phyloP scores from a whole-genome alignment of 2,797 vertebrate species.

The Eleutherodactylus coqui region DNA sequence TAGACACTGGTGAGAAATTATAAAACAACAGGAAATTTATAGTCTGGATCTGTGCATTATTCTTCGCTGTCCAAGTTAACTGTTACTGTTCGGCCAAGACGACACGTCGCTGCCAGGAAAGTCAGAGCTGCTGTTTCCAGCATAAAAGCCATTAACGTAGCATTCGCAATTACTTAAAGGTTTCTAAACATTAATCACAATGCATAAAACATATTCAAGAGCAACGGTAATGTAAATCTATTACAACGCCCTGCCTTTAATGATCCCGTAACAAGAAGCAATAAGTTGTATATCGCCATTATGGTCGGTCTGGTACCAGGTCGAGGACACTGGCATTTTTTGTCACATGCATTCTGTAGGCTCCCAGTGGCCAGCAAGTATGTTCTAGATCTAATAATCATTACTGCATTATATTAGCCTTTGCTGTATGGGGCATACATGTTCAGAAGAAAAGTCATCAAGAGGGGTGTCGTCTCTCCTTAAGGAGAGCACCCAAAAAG shows the following conservation, averaged over 20 bases:
- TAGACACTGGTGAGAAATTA: constrained; percentile 13
- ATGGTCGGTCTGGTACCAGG: neutral
- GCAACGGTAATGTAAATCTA: neutral
- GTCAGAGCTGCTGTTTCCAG: neutral
- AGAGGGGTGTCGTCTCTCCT: too few relatives aligned
- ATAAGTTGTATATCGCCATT: neutral
- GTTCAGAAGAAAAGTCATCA: too few relatives aligned
- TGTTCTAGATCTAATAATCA: too few relatives aligned
- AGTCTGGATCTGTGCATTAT: neutral
- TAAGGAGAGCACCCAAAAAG: too few relatives aligned
- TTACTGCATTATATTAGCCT: too few relatives aligned
- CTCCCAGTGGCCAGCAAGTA: neutral
- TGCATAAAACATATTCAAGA: neutral
- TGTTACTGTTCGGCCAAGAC: neutral
- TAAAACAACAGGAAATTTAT: constrained; percentile 36
- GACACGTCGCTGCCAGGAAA: neutral
- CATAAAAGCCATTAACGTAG: neutral
- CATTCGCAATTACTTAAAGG: neutral
- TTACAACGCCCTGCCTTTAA: neutral
- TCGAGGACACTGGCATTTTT: neutral
- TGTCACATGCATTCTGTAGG: neutral
- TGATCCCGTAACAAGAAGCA: neutral
- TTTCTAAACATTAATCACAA: neutral
- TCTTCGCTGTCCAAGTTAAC: neutral
- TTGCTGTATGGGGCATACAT: too few relatives aligned